phyloP scores from a whole-genome alignment of 2,797 vertebrate species.

The Gobio occitaniae region DNA sequence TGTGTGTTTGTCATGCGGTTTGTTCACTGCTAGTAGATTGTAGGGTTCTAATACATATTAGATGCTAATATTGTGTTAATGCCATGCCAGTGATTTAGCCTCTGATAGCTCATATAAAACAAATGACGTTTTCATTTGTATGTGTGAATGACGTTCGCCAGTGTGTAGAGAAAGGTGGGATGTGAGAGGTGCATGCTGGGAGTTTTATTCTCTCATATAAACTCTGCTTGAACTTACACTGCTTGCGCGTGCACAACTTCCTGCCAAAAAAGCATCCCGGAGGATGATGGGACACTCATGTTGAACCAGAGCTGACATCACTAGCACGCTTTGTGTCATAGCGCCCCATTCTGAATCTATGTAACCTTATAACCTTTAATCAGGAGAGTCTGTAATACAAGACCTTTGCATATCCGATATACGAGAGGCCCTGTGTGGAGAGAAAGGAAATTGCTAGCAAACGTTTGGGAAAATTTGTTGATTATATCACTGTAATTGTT shows the following conservation, averaged over 20 bases:
- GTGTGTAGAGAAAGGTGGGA: constrained; percentile 30
- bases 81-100: constrained; percentile 20
- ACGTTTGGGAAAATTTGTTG: constrained; percentile 14
- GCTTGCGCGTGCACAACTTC: constrained; percentile 6
- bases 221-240: constrained; percentile 40
- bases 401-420: constrained; percentile 27
- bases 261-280: constrained; percentile 34
- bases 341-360: constrained; percentile 10
- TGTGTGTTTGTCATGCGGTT: not conserved
- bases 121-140: constrained; percentile 10
- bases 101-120: not conserved
- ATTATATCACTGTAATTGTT: constrained; percentile 44
- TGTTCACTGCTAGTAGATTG: constrained; percentile 1
- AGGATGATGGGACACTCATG: constrained; percentile 43
- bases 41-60: constrained; percentile 18
- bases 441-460: constrained; percentile 33
- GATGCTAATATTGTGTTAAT: constrained; percentile 15
- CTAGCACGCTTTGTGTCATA: constrained; percentile 29
- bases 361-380: constrained; percentile 33
- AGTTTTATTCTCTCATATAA: constrained; percentile 17
- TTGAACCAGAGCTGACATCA: constrained; percentile 47
- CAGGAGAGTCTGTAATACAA: constrained; percentile 32
- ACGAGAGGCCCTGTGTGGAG: constrained; percentile 17
- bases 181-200: constrained; percentile 32
- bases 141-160: constrained; percentile 23